Percentiles rank a stretch among this genome's conserved stretches.
Conservation (phyloP, 2,888 invertebrate genomes). For the Selenia dentaria region DNA sequence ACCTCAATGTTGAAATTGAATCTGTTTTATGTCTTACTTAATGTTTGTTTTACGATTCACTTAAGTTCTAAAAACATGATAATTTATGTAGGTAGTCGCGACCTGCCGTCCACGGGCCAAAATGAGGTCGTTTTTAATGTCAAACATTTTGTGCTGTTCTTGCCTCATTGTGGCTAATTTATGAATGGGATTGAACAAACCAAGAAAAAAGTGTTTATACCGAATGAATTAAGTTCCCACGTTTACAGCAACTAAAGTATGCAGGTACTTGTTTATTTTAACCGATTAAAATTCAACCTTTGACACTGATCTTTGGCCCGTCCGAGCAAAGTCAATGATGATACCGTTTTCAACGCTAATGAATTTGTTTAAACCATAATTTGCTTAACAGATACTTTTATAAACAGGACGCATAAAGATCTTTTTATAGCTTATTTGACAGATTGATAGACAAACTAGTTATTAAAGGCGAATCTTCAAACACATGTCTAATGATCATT, state of each 20-base stretch:
- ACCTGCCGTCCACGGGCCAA: constrained; percentile 4
- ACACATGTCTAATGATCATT: background rate
- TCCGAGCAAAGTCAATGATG: constrained; percentile 26
- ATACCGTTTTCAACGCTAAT: constrained; percentile 35
- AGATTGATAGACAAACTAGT: constrained; percentile 38
- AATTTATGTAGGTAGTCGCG: constrained; percentile 3
- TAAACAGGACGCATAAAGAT: constrained; percentile 61
- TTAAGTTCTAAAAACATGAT: constrained; percentile 9
- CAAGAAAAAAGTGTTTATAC: constrained; percentile 3
- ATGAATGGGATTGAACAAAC: constrained; percentile 11
- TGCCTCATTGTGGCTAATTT: constrained; percentile 7
- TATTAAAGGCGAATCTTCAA: background rate
- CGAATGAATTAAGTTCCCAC: constrained; percentile 10
- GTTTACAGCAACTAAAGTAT: constrained; percentile 1
- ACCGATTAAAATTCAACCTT: constrained; percentile 16
- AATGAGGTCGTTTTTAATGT: constrained; percentile 23
- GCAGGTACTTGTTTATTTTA: constrained; percentile 2
- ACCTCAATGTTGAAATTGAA: too few relatives aligned
- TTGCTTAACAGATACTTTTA: constrained; percentile 59
- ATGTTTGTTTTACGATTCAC: constrained; percentile 9
- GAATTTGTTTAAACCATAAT: constrained; percentile 52
- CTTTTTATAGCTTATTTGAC: constrained; percentile 49
- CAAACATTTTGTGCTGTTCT: constrained; percentile 14
- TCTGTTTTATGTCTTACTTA: constrained; percentile 1
- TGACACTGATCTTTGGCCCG: constrained; percentile 25